Percentiles rank a stretch among this genome's conserved stretches.
phyloP scores from a whole-genome alignment of 2,888 invertebrate species.

The Napeogenes inachia region DNA sequence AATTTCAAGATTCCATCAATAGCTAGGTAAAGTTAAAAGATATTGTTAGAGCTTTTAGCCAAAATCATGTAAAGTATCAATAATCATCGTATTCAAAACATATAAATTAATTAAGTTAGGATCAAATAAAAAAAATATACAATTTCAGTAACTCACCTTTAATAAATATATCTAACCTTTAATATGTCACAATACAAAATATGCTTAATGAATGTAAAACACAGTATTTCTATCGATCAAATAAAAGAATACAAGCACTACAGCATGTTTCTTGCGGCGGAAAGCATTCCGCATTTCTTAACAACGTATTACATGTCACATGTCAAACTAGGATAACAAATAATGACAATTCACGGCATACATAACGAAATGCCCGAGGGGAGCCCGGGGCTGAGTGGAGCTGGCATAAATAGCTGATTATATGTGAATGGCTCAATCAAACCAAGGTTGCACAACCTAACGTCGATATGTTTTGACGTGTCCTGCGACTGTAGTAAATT shows the following conservation, averaged over 20 bases:
- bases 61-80: too few species aligned
- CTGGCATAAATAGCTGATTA: constrained; percentile 53
- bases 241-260: not conserved
- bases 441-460: constrained; percentile 56
- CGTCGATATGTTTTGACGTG: constrained; percentile 72
- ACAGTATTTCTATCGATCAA: not conserved
- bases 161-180: too few species aligned
- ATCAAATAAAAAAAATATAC: too few species aligned
- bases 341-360: constrained; percentile 23
- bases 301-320: constrained; percentile 26
- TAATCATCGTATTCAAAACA: too few species aligned
- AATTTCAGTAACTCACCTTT: too few species aligned
- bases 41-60: too few species aligned
- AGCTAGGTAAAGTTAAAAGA: too few species aligned
- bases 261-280: constrained; percentile 13
- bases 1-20: too few species aligned
- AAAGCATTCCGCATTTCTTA: constrained; percentile 20
- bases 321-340: constrained; percentile 29
- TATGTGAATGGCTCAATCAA: constrained; percentile 67
- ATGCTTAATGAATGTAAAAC: not conserved
- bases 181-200: too few species aligned
- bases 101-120: too few species aligned
- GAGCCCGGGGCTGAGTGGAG: constrained; percentile 41
- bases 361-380: constrained; percentile 42
- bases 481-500: constrained; percentile 57